Evolutionary conservation across 2,888 invertebrate species (phyloP).

Genomic region (Coleophora flavipennella): DNA sequence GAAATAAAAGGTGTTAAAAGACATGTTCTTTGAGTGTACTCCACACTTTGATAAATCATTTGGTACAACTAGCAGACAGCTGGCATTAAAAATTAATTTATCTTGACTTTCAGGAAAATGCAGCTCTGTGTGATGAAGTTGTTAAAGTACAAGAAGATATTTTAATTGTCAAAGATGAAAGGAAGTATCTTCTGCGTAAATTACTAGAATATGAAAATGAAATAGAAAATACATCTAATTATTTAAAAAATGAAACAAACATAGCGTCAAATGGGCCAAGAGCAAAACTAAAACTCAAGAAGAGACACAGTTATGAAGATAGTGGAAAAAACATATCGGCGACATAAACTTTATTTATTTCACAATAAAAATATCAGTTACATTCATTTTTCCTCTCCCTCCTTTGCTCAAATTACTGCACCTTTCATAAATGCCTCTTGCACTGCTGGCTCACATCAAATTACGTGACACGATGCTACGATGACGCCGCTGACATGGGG

Average conservation of each 20-base stretch:
- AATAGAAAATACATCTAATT: constrained; percentile 32
- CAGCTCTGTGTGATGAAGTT: constrained; percentile 90
- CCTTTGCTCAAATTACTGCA: too few relatives aligned
- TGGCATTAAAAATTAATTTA: too few relatives aligned
- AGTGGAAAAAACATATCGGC: constrained; percentile 21
- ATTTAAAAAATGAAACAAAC: constrained; percentile 30
- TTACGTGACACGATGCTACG: too few relatives aligned
- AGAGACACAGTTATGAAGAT: constrained; percentile 42
- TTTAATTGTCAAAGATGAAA: constrained; percentile 84
- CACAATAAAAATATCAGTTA: too few relatives aligned
- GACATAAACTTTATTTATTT: constrained; percentile 4
- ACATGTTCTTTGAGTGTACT: too few relatives aligned
- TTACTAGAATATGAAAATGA: constrained; percentile 78
- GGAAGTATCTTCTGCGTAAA: constrained; percentile 84
- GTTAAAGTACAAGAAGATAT: constrained; percentile 88
- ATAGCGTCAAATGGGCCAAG: constrained; percentile 38
- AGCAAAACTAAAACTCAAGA: constrained; percentile 43
- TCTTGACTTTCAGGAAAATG: constrained; percentile 78
- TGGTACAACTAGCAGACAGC: too few relatives aligned
- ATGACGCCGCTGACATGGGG: too few relatives aligned
- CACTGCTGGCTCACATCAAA: too few relatives aligned
- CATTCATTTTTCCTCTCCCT: too few relatives aligned
- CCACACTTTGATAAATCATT: too few relatives aligned
- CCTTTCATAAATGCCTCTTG: too few relatives aligned
- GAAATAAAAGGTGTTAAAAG: too few relatives aligned